These are phyloP conservation scores for Thaleichthys pacificus DNA, from an alignment of 2,797 vertebrate genomes.

Conservation along the genomic window DNA sequence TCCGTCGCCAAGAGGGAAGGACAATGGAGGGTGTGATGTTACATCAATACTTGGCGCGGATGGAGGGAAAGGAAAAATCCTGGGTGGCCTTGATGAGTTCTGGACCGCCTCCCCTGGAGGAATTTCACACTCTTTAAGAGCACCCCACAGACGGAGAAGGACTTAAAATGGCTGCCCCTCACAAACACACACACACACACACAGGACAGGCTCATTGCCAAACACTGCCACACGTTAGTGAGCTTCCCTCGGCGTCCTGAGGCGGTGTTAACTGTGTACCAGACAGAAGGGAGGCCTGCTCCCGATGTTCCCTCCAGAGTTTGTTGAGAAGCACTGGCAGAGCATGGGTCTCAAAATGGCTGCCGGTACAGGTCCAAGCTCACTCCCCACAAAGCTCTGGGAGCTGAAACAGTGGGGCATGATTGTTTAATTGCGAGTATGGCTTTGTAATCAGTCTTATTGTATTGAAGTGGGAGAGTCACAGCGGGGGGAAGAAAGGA, in stretches of 20 bases:
- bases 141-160: conserved; percentile 55
- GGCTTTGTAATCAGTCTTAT: conserved; percentile 71
- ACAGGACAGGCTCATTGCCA: conserved; percentile 17
- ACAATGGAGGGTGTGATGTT: conserved; percentile 82
- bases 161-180: conserved; percentile 66
- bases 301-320: conserved; percentile 55
- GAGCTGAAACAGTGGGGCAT: conserved; percentile 49
- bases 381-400: conserved; percentile 46
- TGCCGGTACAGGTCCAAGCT: conserved; percentile 54
- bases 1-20: conserved; percentile 78
- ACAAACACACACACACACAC: conserved; percentile 3
- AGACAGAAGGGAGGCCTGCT: conserved; percentile 29
- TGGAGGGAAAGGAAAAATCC: conserved; percentile 68
- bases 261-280: conserved; percentile 52
- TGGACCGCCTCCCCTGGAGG: conserved; percentile 68
- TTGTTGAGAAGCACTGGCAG: conserved; percentile 59
- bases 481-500: conserved; percentile 51
- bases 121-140: conserved; percentile 67
- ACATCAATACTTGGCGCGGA: conserved; percentile 76
- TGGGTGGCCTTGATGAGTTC: conserved; percentile 78
- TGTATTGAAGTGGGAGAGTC: conserved; percentile 61
- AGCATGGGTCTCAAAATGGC: conserved; percentile 70
- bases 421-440: conserved; percentile 66
- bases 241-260: conserved; percentile 47
- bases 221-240: conserved; percentile 24